These are phyloP conservation scores for Coenonympha glycerion DNA, from an alignment of 2,888 invertebrate species.

Conservation along the genomic window DNA sequence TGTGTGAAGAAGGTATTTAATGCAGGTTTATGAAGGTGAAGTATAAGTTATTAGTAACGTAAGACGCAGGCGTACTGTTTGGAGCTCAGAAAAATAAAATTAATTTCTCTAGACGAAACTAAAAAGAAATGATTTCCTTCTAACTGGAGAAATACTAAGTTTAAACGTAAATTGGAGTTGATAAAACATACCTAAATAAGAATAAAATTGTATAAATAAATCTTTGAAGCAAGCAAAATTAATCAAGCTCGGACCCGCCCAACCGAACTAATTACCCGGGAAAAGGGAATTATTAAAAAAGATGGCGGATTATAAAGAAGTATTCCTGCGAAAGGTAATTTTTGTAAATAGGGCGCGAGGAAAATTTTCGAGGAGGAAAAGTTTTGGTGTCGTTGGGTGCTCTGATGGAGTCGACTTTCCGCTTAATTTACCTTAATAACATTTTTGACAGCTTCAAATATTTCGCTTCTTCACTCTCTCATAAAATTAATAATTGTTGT, in stretches of 20 bases:
- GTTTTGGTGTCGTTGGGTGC: constrained; percentile 7
- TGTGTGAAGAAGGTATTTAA: no score
- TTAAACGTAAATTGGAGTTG: background rate
- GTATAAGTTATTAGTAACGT: no score
- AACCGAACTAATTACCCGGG: constrained; percentile 7
- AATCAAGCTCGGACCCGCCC: background rate
- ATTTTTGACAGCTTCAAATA: background rate
- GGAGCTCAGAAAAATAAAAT: no score
- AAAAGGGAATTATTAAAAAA: background rate
- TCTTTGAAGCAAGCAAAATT: background rate
- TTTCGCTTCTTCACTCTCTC: background rate
- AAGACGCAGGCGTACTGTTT: no score
- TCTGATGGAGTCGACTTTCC: constrained; percentile 4
- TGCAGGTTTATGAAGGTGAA: no score
- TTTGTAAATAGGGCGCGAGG: background rate
- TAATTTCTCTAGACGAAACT: no score
- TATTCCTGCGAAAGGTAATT: background rate
- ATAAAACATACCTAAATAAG: background rate
- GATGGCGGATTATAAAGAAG: background rate
- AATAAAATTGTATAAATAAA: constrained; percentile 1
- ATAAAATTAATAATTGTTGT: no score
- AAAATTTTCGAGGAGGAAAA: background rate
- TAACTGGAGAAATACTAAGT: no score
- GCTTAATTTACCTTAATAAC: constrained; percentile 9
- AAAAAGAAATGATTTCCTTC: no score